Evolutionary conservation across 2,113 vertebrate species (phyloP), one percentile per base, ranked within the genome.

Genomic region (Cettia cetti): DNA sequence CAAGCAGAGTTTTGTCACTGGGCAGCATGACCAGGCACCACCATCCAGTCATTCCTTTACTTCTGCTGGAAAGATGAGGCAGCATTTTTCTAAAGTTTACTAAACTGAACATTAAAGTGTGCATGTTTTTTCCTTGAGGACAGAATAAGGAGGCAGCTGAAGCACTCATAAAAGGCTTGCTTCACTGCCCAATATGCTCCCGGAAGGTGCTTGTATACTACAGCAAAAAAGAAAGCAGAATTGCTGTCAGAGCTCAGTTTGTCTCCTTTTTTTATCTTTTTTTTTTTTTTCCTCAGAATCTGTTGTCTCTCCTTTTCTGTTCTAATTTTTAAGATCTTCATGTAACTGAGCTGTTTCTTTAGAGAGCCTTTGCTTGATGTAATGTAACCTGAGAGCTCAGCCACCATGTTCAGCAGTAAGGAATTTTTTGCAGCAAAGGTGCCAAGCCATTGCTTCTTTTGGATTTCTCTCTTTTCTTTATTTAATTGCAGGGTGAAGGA

Each of bases 351-450:
- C 35, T 83, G 49, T 56, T 86, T 57, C 45, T 89, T 75, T 68
- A 90, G 89, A 75, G 26, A 92, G 68, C 21, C 14, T 88, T 83
- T 91, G 16, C 66, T 80, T 92, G 92, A 94, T 75, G 79, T 77
- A 68, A 92, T 70, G 79, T 59, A 93, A 95, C 37, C 68, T 90
- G 92, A 96, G 93, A 88, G 71, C 52, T 90, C 90, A 97, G 68
- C 42, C 50, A 81, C 68, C 47, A 66, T 64, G 37, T 86, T 77
- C 72, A 75, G 68, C 33, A 2, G 18, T 64, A 71, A 83, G 69
- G 83, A 90, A 86, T 84, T 71, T 93, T 94, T 90, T 93, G 12
- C 37, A 68, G 69, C 44, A 74, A 53, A 92, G 60, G 56, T 94
- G 64, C 60, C 92, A 96, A 83, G 23, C 6, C 9, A 7, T 57